phyloP scores from a whole-genome alignment of 2,113 vertebrate genomes.

The Kryptolebias marmoratus region DNA sequence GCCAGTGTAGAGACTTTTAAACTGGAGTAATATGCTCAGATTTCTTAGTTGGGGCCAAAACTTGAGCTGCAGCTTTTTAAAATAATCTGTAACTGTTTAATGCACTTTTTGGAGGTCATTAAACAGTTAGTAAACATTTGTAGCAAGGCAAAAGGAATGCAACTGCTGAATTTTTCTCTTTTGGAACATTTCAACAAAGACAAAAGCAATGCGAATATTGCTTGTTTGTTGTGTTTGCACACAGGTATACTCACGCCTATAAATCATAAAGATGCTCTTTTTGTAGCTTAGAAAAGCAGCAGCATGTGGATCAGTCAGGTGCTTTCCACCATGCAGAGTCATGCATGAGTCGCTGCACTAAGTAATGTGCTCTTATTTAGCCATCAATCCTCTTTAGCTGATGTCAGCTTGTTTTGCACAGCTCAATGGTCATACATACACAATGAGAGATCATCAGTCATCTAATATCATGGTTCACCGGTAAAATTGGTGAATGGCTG shows the following conservation, averaged over 20 bases:
- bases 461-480: conserved; percentile 34
- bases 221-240: background rate
- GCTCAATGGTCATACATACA: conserved; percentile 48
- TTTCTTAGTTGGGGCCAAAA: no score
- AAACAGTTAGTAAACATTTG: no score
- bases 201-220: background rate
- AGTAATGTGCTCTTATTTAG: conserved; percentile 65
- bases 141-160: no score
- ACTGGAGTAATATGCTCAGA: no score
- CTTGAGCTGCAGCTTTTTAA: no score
- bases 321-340: conserved; percentile 2
- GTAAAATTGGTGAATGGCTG: conserved; percentile 26
- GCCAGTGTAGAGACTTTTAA: no score
- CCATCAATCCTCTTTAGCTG: conserved; percentile 61
- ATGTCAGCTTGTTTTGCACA: conserved; percentile 53
- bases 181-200: no score
- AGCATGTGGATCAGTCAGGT: background rate
- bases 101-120: no score
- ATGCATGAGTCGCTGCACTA: conserved; percentile 31
- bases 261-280: background rate
- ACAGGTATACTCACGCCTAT: no score
- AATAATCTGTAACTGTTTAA: no score
- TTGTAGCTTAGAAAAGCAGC: background rate
- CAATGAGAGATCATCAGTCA: conserved; percentile 61
- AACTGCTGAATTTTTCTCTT: no score